Conservation (phyloP, 2,113 vertebrate genomes). For the Agapornis roseicollis region DNA sequence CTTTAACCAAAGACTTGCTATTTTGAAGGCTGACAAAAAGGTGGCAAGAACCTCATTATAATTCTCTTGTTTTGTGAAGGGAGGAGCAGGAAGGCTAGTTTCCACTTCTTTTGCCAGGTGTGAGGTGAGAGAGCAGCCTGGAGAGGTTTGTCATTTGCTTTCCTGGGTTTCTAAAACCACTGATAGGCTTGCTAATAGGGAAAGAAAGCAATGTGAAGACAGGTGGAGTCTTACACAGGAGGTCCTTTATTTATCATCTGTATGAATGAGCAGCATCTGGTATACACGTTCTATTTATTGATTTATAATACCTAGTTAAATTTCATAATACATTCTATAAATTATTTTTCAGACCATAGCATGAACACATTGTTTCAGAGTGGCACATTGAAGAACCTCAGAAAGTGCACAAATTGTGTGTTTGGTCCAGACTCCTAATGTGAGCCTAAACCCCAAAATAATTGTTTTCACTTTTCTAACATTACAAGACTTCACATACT, state of each 20-base stretch:
- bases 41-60: background rate
- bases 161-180: background rate
- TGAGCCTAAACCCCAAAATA: background rate
- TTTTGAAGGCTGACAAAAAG: background rate
- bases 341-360: background rate
- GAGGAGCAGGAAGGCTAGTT: background rate
- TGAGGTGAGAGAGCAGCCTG: background rate
- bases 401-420: background rate
- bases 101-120: background rate
- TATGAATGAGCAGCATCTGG: accelerated
- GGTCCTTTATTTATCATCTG: background rate
- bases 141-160: background rate
- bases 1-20: background rate
- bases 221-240: background rate
- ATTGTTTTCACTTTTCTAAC: background rate
- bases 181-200: background rate
- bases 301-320: background rate
- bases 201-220: background rate
- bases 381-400: background rate
- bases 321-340: background rate
- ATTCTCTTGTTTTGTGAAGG: background rate
- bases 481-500: background rate
- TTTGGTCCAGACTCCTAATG: background rate
- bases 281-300: background rate
- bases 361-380: background rate